phyloP scores from a whole-genome alignment of 2,113 vertebrate species.

The Pagrus major region DNA sequence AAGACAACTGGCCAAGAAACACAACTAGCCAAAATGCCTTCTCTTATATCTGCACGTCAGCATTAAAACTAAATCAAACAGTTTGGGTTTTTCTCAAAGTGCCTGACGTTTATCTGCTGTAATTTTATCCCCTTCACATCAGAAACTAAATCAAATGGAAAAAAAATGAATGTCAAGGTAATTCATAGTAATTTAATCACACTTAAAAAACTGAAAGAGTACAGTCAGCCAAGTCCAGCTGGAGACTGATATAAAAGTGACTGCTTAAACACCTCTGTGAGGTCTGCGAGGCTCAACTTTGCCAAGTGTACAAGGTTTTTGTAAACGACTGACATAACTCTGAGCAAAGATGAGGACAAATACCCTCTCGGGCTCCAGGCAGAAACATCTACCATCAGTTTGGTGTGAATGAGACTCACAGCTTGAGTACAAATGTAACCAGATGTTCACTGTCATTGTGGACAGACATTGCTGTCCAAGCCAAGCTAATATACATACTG shows the following conservation, averaged over 20 bases:
- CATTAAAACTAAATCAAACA: neutral
- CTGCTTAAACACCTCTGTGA: neutral
- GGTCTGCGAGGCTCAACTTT: neutral
- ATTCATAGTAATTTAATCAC: neutral
- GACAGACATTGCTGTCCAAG: conserved; percentile 19
- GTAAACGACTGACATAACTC: neutral
- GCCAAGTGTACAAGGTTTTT: conserved; percentile 9
- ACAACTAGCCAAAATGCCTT: neutral
- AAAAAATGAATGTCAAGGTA: neutral
- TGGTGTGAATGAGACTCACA: conserved; percentile 35
- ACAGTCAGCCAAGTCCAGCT: neutral
- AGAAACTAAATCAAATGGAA: neutral
- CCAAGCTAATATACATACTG: conserved; percentile 5
- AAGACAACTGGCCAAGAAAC: neutral
- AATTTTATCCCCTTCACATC: neutral
- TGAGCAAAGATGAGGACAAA: neutral
- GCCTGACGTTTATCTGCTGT: neutral
- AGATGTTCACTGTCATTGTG: conserved; percentile 43
- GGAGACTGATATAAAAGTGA: neutral
- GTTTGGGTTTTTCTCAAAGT: too few relatives aligned
- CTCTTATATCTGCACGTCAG: neutral
- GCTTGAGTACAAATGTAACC: conserved; percentile 40
- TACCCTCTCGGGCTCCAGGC: neutral
- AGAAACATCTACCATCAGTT: conserved; percentile 15
- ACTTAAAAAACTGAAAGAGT: neutral